These are phyloP conservation scores for Lerista edwardsae DNA, from an alignment of 2,797 vertebrate genomes.

Conservation along the genomic window DNA sequence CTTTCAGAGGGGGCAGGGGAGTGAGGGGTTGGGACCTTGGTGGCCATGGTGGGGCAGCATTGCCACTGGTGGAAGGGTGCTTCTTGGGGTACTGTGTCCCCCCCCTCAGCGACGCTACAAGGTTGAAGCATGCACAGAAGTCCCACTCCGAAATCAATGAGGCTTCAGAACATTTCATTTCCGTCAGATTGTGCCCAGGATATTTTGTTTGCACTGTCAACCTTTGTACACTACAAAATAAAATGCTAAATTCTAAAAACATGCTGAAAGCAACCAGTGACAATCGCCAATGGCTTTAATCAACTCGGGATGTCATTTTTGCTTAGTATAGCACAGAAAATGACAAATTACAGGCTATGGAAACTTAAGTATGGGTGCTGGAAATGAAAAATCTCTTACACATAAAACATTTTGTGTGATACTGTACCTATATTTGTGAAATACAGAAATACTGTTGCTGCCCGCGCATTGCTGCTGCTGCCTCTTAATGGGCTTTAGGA, in stretches of 20 bases:
- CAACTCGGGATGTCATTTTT: not conserved
- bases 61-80: too few species aligned
- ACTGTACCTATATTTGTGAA: slow-evolving; percentile 22
- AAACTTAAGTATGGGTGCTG: slow-evolving; percentile 17
- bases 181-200: too few species aligned
- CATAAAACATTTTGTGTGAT: not conserved
- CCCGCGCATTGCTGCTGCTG: too few species aligned
- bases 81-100: too few species aligned
- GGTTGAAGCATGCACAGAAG: not conserved
- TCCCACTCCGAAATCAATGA: not conserved
- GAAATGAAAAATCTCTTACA: not conserved
- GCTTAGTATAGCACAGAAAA: slow-evolving; percentile 4
- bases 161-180: not conserved
- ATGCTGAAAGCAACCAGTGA: not conserved
- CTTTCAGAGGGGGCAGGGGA: too few species aligned
- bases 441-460: slow-evolving; percentile 27
- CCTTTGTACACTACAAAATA: not conserved
- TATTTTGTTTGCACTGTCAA: not conserved
- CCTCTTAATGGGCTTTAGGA: too few species aligned
- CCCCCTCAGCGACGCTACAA: too few species aligned
- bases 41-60: too few species aligned
- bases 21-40: too few species aligned
- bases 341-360: slow-evolving; percentile 36
- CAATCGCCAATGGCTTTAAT: not conserved
- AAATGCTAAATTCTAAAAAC: not conserved